Evolutionary conservation across 2,797 vertebrate genomes (phyloP).

Genomic region (Lutjanus campechanus): DNA sequence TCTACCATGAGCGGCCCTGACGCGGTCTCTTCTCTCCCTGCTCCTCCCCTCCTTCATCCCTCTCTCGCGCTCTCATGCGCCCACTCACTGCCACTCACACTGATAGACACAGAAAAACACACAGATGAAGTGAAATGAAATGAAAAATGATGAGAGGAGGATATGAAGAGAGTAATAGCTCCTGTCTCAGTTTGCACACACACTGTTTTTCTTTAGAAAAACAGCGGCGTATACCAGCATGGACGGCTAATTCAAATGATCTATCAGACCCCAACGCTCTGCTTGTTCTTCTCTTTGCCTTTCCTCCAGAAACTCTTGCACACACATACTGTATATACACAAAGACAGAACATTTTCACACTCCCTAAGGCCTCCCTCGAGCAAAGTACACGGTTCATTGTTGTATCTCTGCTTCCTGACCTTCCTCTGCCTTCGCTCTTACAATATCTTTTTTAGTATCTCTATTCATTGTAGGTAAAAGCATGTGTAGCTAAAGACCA

Average conservation of each 20-base stretch:
- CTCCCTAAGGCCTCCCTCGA: constrained; percentile 38
- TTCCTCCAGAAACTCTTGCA: background rate
- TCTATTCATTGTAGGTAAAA: constrained; percentile 49
- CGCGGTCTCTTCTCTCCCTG: constrained; percentile 24
- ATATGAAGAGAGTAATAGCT: constrained; percentile 46
- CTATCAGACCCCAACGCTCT: constrained; percentile 10
- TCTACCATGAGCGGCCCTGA: constrained; percentile 9
- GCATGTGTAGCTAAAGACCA: constrained; percentile 37
- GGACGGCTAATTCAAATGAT: constrained; percentile 47
- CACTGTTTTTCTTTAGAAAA: constrained; percentile 2
- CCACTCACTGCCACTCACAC: constrained; percentile 68
- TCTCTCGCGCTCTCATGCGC: constrained; percentile 46
- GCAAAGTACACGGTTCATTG: constrained; percentile 36
- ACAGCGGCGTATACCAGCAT: background rate
- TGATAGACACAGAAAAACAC: constrained; percentile 63
- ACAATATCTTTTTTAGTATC: constrained; percentile 24
- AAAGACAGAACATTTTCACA: constrained; percentile 23
- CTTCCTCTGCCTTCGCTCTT: constrained; percentile 35
- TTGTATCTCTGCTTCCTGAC: constrained; percentile 31
- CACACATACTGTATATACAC: constrained; percentile 20
- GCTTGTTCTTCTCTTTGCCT: constrained; percentile 22
- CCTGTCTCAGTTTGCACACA: constrained; percentile 35
- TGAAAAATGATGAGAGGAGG: constrained; percentile 54
- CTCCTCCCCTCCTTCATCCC: constrained; percentile 51
- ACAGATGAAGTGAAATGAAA: constrained; percentile 62